A percentile compares a stretch with the other conserved stretches of the same genome.
These are phyloP conservation scores for Tenthredo mesomela DNA, from an alignment of 2,888 invertebrate species.

Conservation along the genomic window DNA sequence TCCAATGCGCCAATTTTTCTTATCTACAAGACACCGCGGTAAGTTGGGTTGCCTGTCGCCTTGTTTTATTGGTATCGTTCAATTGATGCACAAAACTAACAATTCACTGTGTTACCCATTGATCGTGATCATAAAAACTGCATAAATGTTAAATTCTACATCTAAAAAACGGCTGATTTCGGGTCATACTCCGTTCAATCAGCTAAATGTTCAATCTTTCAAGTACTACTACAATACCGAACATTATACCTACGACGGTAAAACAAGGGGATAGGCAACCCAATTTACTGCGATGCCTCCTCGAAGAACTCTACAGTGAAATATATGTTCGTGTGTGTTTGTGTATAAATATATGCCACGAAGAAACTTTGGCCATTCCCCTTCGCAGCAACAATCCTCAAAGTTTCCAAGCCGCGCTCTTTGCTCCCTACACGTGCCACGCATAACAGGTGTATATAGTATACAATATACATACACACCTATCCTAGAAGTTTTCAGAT, in stretches of 20 bases:
- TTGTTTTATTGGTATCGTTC: background rate
- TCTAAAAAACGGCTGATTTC: background rate
- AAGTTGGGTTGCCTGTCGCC: background rate
- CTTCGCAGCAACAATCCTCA: background rate
- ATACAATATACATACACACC: background rate
- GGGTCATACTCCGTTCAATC: background rate
- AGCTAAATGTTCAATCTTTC: background rate
- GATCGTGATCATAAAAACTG: background rate
- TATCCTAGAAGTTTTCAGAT: slow-evolving; percentile 15
- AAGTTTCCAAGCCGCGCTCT: slow-evolving; percentile 7
- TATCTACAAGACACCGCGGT: background rate
- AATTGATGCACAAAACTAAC: background rate
- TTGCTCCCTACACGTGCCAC: background rate
- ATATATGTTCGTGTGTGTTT: background rate
- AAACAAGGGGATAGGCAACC: background rate
- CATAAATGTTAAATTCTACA: background rate
- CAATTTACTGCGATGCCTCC: background rate
- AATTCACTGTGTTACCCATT: too few species aligned
- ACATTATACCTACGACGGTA: background rate
- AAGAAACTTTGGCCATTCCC: slow-evolving; percentile 4
- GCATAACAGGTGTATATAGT: background rate
- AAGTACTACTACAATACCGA: background rate
- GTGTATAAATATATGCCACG: background rate
- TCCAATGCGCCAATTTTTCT: too few species aligned
- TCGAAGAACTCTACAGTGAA: background rate